A percentile compares a stretch with the other conserved stretches of the same genome.
These are phyloP conservation scores for Halcyon malimbica DNA, from an alignment of 2,113 vertebrate species.

Conservation along the genomic window DNA sequence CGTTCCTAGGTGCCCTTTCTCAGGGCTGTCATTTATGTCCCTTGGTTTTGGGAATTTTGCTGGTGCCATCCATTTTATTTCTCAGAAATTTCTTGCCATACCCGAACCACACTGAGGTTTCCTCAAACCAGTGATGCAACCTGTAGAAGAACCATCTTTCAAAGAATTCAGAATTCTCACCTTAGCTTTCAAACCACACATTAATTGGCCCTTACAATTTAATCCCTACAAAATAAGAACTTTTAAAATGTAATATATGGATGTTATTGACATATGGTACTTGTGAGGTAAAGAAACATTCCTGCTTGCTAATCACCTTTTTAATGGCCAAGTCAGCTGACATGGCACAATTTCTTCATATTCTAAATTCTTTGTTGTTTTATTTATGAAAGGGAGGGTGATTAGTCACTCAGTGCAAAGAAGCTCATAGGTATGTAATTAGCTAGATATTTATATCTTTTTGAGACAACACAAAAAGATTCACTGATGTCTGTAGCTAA, in stretches of 20 bases:
- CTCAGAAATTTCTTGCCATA: not conserved
- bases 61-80: not conserved
- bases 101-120: not conserved
- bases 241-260: not conserved
- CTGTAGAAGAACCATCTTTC: not conserved
- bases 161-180: not conserved
- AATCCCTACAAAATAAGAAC: not conserved
- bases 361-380: constrained; percentile 26
- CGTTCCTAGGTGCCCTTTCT: not conserved
- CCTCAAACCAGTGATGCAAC: not conserved
- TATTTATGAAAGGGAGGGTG: constrained; percentile 33
- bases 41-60: not conserved
- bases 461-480: not conserved
- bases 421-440: not conserved
- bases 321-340: not conserved
- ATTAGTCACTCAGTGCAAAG: not conserved
- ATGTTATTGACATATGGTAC: not conserved
- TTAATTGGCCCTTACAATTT: not conserved
- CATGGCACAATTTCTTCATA: constrained; percentile 1
- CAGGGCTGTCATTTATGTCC: not conserved
- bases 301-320: not conserved
- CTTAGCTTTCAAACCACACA: not conserved
- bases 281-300: not conserved
- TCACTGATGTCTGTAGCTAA: not conserved
- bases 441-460: constrained; percentile 1